Evolutionary conservation across 2,797 vertebrate species (phyloP), one percentile per base, ranked within the genome.

Genomic region (Gobionotothen gibberifrons): DNA sequence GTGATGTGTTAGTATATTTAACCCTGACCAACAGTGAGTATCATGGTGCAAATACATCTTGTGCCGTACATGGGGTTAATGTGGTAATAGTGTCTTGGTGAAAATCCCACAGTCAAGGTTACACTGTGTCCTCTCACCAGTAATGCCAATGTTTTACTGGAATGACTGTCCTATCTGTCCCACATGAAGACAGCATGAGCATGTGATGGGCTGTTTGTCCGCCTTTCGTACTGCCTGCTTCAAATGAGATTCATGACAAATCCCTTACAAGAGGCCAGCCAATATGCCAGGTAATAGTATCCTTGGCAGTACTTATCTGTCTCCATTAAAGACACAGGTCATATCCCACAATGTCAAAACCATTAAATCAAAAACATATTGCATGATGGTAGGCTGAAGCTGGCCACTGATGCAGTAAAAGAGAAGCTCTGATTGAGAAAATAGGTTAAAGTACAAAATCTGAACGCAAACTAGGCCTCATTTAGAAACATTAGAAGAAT

Each of bases 191-290:
- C 72, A 66, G 54, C 68, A 36, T n/a, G 69, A 78, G 47, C 55
- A 51, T 76, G 79, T 72, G 71, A 79, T 74, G 73, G 49, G 69
- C 40, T 72, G 61, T 70, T 19, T 74, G 64, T 89, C 81, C 60
- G 40, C 82, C 78, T 40, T 54, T 57, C 75, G 62, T 76, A 9
- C 79, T 78, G 68, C 81, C 78, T 72, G 64, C 83, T 86, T 78
- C 83, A 84, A 84, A 90, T 91, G 81, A 90, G 88, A 91, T 90
- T 90, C 83, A 89, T 87, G 88, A 87, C 86, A 89, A 84, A 89
- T 89, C 78, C 69, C 56, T 59, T 69, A 80, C 76, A 83, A 81
- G 90, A 82, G 81, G 75, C 81, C 67, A 68, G 83, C 83, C 85
- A 90, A 85, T 87, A 86, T 85, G 75, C 72, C 44, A 47, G 72